Evolutionary conservation across 1,140 invertebrate species (phyloP).

Genomic region (Papilio helenus): DNA sequence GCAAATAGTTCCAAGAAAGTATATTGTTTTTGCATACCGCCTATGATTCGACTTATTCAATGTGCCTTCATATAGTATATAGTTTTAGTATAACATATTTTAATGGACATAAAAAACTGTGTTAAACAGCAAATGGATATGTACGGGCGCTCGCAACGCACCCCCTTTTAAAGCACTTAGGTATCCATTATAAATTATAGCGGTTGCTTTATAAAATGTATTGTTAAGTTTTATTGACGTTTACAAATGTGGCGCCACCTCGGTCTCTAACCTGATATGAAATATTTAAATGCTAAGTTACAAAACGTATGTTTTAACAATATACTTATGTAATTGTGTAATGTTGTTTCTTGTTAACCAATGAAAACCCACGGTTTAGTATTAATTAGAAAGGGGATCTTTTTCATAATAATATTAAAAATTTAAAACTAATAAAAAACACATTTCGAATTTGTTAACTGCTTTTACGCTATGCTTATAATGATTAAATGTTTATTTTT

Average conservation of each 20-base stretch:
- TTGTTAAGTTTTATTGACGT: conserved; percentile 53
- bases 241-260: conserved; percentile 26
- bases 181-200: conserved; percentile 69
- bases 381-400: not conserved
- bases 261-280: not conserved
- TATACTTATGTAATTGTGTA: too few relatives aligned
- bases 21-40: not conserved
- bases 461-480: too few relatives aligned
- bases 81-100: not conserved
- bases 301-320: not conserved
- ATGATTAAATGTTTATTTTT: too few relatives aligned
- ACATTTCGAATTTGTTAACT: too few relatives aligned
- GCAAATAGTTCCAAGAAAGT: too few relatives aligned
- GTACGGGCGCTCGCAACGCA: conserved; percentile 24
- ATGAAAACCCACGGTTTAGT: not conserved
- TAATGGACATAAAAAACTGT: conserved; percentile 27
- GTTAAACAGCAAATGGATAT: conserved; percentile 19
- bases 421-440: too few relatives aligned
- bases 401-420: too few relatives aligned
- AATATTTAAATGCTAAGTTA: not conserved
- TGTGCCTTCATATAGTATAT: not conserved
- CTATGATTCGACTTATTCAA: not conserved
- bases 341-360: not conserved
- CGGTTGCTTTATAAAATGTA: conserved; percentile 49
- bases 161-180: conserved; percentile 67